phyloP scores from a whole-genome alignment of 2,888 invertebrate genomes.

The Vesta saturnalis region DNA sequence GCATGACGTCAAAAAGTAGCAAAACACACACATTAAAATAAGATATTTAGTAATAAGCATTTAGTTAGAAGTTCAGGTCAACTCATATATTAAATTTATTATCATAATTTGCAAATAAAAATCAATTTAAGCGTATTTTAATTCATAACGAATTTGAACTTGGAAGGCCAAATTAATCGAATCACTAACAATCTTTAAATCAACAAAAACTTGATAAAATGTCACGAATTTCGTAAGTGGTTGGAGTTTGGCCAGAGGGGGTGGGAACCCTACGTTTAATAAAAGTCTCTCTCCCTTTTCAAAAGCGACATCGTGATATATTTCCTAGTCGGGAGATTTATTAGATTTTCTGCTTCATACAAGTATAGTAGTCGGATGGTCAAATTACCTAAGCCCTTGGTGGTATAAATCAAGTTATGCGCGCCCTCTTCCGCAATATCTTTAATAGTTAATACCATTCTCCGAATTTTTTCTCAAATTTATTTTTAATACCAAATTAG shows the following conservation, averaged over 20 bases:
- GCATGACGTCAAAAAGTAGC: slow-evolving; percentile 2
- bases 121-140: slow-evolving; percentile 1
- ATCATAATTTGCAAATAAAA: slow-evolving; percentile 5
- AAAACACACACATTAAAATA: no score
- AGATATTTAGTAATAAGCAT: neutral
- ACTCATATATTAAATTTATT: slow-evolving; percentile 3
- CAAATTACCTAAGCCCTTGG: slow-evolving; percentile 35
- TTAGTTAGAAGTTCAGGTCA: neutral
- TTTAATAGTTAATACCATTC: slow-evolving; percentile 18
- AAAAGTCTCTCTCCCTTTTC: slow-evolving; percentile 32
- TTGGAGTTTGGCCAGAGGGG: slow-evolving; percentile 2
- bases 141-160: neutral
- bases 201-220: no score
- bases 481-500: no score
- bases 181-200: no score
- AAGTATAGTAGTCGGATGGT: slow-evolving; percentile 27
- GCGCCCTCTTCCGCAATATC: slow-evolving; percentile 24
- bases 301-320: slow-evolving; percentile 34
- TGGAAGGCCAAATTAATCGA: neutral
- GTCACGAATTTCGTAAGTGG: neutral
- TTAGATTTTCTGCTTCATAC: slow-evolving; percentile 34
- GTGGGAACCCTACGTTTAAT: slow-evolving; percentile 28
- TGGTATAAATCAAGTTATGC: slow-evolving; percentile 36
- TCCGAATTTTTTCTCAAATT: no score
- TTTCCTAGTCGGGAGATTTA: slow-evolving; percentile 37